Evolutionary conservation across 2,888 invertebrate genomes (phyloP), one percentile per base, ranked within the genome.

Genomic region (Phoronis australis): DNA sequence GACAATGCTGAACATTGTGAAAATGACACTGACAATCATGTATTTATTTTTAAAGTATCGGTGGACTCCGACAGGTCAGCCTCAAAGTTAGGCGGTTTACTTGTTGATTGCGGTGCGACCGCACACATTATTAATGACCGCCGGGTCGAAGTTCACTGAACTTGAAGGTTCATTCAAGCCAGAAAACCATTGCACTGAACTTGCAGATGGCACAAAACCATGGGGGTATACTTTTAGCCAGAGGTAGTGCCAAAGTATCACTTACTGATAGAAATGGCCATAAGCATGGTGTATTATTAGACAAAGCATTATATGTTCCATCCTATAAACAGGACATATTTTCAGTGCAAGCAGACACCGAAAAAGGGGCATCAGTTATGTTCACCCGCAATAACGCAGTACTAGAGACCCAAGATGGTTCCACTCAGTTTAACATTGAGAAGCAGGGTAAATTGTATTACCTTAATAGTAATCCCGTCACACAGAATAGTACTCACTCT

Each of bases 301-400:
- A n/a, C n/a, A n/a, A n/a, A n/a, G n/a, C n/a, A n/a, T n/a, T n/a
- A n/a, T n/a, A n/a, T n/a, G n/a, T n/a, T n/a, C n/a, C n/a, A n/a
- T n/a, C 53, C 9, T 57, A 44, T 42, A 12, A 21, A n/a, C 49
- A 51, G 21, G 45, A 55, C 42, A 56, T 59, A 37, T 59, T 59
- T 31, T 60, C 58, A 22, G 60, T 60, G 15, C 52, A 54, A 27
- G 56, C 56, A 20, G 56, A 51, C 23, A 50, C 50, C 22, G 42
- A 50, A n/a, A 51, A 50, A 12, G 51, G 54, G 4, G 58, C 48
- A 20, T 45, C 24, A 1, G 44, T 59, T 3, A 44, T 24, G 15
- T 56, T 59, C 40, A 20, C 37, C 18, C 51, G 45, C 46, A 31
- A 50, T 23, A 24, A 22, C 31, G 48, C 52, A 26, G 42, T 38